Conservation (phyloP, 2,888 invertebrate genomes). For the Palloptera scutellata region DNA sequence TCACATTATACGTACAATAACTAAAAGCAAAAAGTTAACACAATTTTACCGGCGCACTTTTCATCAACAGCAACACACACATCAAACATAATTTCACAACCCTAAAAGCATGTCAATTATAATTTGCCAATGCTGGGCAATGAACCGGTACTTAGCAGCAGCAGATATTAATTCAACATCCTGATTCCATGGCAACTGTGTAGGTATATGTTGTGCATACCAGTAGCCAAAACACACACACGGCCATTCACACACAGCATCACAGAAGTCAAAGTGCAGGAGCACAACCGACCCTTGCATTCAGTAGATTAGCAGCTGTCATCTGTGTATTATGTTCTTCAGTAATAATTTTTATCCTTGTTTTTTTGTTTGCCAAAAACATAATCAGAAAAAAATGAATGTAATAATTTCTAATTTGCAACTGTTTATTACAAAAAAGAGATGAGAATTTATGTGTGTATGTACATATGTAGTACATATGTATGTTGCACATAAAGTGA, state of each 20-base stretch:
- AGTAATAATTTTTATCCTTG: too few relatives aligned
- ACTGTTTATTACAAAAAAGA: slow-evolving; percentile 9
- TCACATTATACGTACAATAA: slow-evolving; percentile 28
- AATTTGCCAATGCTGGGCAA: slow-evolving; percentile 34
- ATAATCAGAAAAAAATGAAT: slow-evolving; percentile 8
- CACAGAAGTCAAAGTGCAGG: slow-evolving; percentile 5
- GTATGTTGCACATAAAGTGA: too few relatives aligned
- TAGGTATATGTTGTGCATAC: too few relatives aligned
- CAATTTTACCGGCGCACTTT: slow-evolving; percentile 39
- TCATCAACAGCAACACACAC: slow-evolving; percentile 31
- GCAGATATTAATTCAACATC: not conserved
- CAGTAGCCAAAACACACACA: too few relatives aligned
- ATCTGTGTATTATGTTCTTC: slow-evolving; percentile 22
- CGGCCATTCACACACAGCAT: not conserved
- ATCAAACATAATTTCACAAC: slow-evolving; percentile 27
- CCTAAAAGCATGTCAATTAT: slow-evolving; percentile 43
- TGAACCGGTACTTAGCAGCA: not conserved
- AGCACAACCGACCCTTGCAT: not conserved
- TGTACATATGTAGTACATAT: too few relatives aligned
- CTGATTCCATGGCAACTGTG: not conserved
- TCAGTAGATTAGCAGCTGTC: slow-evolving; percentile 40
- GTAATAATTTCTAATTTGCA: slow-evolving; percentile 29
- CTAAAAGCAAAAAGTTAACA: slow-evolving; percentile 41
- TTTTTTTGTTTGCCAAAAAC: not conserved
- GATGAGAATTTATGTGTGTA: slow-evolving; percentile 26